Base-by-base conservation (phyloP, 2,888 invertebrate species). In the Cephus sareptanus region DNA sequence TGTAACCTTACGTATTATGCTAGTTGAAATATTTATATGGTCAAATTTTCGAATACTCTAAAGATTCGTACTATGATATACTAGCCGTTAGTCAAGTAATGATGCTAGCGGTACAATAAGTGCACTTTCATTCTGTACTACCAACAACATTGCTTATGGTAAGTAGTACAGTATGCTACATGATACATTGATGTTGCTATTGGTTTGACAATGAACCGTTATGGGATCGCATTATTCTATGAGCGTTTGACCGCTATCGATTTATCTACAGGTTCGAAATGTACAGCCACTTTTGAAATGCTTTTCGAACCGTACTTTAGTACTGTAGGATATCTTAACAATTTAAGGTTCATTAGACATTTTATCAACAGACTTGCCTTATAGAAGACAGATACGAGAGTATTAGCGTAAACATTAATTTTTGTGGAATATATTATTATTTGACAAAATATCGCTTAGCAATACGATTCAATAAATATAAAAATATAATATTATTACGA, bases 151-250 rank as follows among this genome's bases (percentile, higher is more conserved):
- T 34, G 1, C 37, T 12, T 11, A 3, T 74, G 6, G 37, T 34
- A 74, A 74, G 74, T 74, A 37, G 74, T 74, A 74, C 74, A 74
- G 31, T 37, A 35, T 33, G 11, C 74, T 34, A 11, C 35, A 74
- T 71, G 34, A 23, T 71, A 71, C 33, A 71, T 33, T 23, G 33
- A 34, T 71, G 33, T 71, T 33, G 77, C 79, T 75, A 81, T 79
- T 73, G 78, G 75, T 82, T 80, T 79, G 81, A 77, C 85, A 82
- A 77, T 85, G 77, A 86, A 89, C 89, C 88, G 89, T 90, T 89
- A 90, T 77, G 76, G 74, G 76, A 74, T 77, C 40, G 75, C 82
- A 79, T 85, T 87, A 87, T 86, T 87, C 87, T 80, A 82, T 69
- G 40, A 76, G 83, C 87, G 85, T 86, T 81, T 79, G 80, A 81